A percentile compares a stretch with the other conserved stretches of the same genome.
These are phyloP conservation scores for Timandra comae DNA, from an alignment of 2,888 invertebrate species.

Conservation along the genomic window DNA sequence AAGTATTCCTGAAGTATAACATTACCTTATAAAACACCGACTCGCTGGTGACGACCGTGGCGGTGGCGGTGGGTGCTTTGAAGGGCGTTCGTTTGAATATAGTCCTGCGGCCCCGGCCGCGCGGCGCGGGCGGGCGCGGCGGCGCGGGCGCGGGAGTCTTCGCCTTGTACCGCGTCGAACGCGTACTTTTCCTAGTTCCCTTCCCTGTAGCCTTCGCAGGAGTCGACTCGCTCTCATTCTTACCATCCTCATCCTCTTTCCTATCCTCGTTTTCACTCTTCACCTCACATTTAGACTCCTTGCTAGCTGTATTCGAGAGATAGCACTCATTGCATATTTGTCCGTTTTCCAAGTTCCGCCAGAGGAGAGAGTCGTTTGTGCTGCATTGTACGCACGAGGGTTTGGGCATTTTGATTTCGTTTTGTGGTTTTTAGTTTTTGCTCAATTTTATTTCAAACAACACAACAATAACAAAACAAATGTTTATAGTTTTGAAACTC, in stretches of 20 bases:
- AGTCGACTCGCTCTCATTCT: slow-evolving; percentile 50
- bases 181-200: slow-evolving; percentile 77
- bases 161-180: slow-evolving; percentile 75
- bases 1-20: too few species aligned
- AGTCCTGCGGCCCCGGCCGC: slow-evolving; percentile 85
- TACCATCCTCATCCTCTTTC: slow-evolving; percentile 48
- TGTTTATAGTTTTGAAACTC: too few species aligned
- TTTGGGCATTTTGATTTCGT: slow-evolving; percentile 72
- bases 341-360: slow-evolving; percentile 85
- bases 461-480: background rate
- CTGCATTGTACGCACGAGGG: slow-evolving; percentile 84
- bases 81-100: slow-evolving; percentile 87
- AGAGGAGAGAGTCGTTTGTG: slow-evolving; percentile 82
- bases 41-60: slow-evolving; percentile 88
- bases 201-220: slow-evolving; percentile 69
- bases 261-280: slow-evolving; percentile 49
- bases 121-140: slow-evolving; percentile 56
- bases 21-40: slow-evolving; percentile 77
- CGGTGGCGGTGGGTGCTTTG: slow-evolving; percentile 87
- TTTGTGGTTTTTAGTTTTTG: too few species aligned
- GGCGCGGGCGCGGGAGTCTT: slow-evolving; percentile 49
- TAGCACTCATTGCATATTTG: slow-evolving; percentile 87
- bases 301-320: slow-evolving; percentile 56
- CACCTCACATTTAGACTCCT: slow-evolving; percentile 45
- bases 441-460: background rate